A percentile compares a stretch with the other conserved stretches of the same genome.
phyloP scores from a whole-genome alignment of 2,113 vertebrate species.

The Synodontis membranacea region DNA sequence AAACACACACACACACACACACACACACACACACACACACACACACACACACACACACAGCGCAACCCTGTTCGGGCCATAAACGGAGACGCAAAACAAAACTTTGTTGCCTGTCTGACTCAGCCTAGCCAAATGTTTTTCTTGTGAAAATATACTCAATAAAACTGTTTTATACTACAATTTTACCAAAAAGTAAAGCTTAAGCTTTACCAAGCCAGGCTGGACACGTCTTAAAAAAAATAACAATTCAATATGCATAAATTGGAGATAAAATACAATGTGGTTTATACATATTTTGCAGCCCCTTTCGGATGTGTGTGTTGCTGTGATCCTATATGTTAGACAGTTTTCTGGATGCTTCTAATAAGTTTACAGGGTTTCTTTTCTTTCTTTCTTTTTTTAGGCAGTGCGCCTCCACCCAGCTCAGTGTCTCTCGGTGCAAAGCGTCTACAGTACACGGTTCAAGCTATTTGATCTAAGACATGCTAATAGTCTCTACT shows the following conservation, averaged over 20 bases:
- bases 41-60: conserved; percentile 62
- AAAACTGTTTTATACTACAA: no score
- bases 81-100: conserved; percentile 64
- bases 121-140: conserved; percentile 19
- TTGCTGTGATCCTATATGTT: conserved; percentile 21
- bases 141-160: neutral
- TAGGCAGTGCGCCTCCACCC: conserved; percentile 39
- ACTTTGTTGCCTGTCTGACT: conserved; percentile 47
- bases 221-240: neutral
- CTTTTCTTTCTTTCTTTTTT: neutral
- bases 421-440: conserved; percentile 57
- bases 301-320: neutral
- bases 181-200: neutral
- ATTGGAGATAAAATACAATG: neutral
- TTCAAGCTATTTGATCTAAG: conserved; percentile 56
- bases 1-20: no score
- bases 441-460: conserved; percentile 20
- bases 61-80: conserved; percentile 50
- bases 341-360: conserved; percentile 40
- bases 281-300: neutral
- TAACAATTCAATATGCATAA: neutral
- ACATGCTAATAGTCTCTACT: conserved; percentile 47
- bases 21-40: no score
- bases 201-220: neutral
- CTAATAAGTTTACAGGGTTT: conserved; percentile 65